Percentiles rank a stretch among this genome's conserved stretches.
phyloP scores from a whole-genome alignment of 2,797 vertebrate genomes.

The Amblyraja radiata region DNA sequence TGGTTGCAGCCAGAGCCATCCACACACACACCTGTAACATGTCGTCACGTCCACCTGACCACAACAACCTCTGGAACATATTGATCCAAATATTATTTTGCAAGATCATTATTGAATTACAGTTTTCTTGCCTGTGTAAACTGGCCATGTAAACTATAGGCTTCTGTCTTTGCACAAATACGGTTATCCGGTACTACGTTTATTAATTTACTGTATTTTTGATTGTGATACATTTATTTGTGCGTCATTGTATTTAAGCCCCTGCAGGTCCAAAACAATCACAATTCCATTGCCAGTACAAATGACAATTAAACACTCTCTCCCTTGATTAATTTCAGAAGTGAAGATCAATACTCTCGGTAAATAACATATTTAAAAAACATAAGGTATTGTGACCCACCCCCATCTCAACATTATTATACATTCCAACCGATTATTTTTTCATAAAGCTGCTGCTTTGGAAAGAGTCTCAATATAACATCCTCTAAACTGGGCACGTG shows the following conservation, averaged over 20 bases:
- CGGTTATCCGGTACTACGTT: too few relatives aligned
- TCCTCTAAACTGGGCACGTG: not conserved
- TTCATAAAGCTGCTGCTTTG: not conserved
- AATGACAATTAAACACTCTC: too few relatives aligned
- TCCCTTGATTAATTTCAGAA: not conserved
- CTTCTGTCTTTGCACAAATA: too few relatives aligned
- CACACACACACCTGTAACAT: not conserved
- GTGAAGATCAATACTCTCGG: not conserved
- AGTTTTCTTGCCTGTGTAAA: not conserved
- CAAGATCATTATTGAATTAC: not conserved
- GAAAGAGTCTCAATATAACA: not conserved
- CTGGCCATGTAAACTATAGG: too few relatives aligned
- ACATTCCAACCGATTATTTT: not conserved
- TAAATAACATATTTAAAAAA: not conserved
- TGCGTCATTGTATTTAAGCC: too few relatives aligned
- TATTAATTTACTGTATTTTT: too few relatives aligned
- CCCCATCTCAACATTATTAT: not conserved
- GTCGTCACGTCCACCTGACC: not conserved
- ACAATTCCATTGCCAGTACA: too few relatives aligned
- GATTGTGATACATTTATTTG: too few relatives aligned
- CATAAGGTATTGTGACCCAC: not conserved
- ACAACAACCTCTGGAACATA: not conserved
- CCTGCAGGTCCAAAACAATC: too few relatives aligned
- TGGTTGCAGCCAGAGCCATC: not conserved
- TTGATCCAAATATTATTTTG: not conserved